Evolutionary conservation across 2,797 vertebrate species (phyloP), one percentile per base, ranked within the genome.

Genomic region (Rhodeus uyekii): DNA sequence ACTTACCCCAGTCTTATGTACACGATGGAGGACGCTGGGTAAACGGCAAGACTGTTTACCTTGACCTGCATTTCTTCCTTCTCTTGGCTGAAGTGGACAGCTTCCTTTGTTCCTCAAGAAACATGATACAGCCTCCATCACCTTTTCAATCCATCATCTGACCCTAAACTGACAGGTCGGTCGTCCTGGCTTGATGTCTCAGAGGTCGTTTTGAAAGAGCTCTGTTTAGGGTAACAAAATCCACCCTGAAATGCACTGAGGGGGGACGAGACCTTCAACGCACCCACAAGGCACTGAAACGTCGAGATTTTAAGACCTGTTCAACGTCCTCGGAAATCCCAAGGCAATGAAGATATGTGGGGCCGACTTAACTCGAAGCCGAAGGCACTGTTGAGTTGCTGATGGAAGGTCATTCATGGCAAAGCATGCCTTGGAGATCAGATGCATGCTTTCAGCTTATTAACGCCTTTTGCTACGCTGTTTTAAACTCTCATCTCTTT

Each of bases 71-170:
- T 38, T 55, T 22, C 53, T 75, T 68, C 14, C 60, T 76, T 67
- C 38, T 16, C 50, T 50, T 79, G 72, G 65, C 80, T 82, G 79
- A 76, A 69, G 79, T 68, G 61, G 63, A 61, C 75, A 58, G 36
- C 39, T 61, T 42, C 29, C 27, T 82, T 82, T 85, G 71, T 82
- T 81, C 64, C 14, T 63, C 22, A 38, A 46, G 69, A 80, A 74
- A 81, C 58, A 5, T 39, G 67, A 85, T 82, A 38, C 60, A 19
- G 19, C 58, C 60, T 65, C 76, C 38, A 27, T 65, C 67, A 75
- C 53, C 63, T 48, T 68, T 42, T 75, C 38, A 61, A 42, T 32
- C 55, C 34, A 61, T 71, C 39, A 60, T 14, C 64, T 42, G 36
- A 83, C 55, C 81, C 55, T 58, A 18, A 42, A 74, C 14, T 48